A percentile compares a stretch with the other conserved stretches of the same genome.
phyloP scores from a whole-genome alignment of 2,888 invertebrate species.

The Plebejus argus region DNA sequence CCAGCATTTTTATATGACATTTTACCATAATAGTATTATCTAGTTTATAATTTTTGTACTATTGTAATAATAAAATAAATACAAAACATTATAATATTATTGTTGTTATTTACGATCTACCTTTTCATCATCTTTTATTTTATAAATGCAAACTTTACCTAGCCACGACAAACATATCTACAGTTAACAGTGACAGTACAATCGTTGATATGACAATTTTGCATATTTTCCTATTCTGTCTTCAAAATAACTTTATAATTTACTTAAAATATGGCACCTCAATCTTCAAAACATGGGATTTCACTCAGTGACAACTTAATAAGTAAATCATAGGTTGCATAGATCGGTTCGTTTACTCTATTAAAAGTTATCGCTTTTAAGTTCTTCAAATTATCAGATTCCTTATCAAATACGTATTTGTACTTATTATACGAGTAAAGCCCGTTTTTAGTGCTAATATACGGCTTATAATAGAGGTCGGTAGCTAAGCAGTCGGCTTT shows the following conservation, averaged over 20 bases:
- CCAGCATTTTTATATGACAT: background rate
- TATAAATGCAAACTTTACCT: background rate
- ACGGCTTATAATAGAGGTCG: constrained; percentile 56
- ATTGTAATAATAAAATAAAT: background rate
- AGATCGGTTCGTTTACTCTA: constrained; percentile 59
- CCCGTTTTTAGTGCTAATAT: constrained; percentile 57
- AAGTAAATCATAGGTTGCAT: constrained; percentile 60
- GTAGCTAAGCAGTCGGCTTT: constrained; percentile 53
- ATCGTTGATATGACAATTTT: background rate
- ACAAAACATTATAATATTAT: background rate
- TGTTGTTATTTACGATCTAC: background rate
- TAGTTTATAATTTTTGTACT: constrained; percentile 5
- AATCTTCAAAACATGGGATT: constrained; percentile 53
- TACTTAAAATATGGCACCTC: constrained; percentile 29
- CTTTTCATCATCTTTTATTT: background rate
- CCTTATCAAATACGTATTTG: constrained; percentile 65
- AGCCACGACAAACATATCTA: background rate
- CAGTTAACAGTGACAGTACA: background rate
- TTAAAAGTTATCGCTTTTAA: constrained; percentile 61
- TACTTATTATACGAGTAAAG: constrained; percentile 66
- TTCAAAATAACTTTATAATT: constrained; percentile 2
- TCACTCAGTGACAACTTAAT: constrained; percentile 55
- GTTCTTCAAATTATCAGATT: constrained; percentile 52
- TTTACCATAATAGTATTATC: constrained; percentile 14
- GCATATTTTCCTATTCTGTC: background rate